Evolutionary conservation across 2,797 vertebrate species (phyloP), one percentile per base, ranked within the genome.

Genomic region (Tolypeutes matacus): DNA sequence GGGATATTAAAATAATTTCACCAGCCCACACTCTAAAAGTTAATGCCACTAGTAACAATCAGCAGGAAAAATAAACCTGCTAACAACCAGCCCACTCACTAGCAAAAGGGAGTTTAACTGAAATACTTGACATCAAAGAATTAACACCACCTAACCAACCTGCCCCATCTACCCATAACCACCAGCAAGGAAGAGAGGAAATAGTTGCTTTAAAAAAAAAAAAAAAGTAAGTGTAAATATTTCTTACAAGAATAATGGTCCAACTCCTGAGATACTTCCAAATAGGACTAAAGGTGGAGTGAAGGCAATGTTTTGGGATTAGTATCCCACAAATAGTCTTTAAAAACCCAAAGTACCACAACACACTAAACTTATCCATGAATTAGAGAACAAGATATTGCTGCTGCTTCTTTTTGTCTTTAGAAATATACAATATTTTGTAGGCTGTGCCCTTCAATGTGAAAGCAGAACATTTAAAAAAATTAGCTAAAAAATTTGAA

Each of bases 21-120:
- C 93, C 95, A 97, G 94, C 96, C 69, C 88, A 96, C 27, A 88
- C 86, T 70, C 89, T 93, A 93, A 80, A 95, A 91, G 64, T 93
- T 97, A 96, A 97, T 94, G 85, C 85, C 94, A 94, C 92, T 92
- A 96, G 29, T 72, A 97, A 97, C 84, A 94, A 96, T 96, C 91
- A 89, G 94, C 96, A 98, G 97, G 97, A 97, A 98, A 95, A 97
- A 51, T 42, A 97, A 97, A 96, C 92, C 96, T 97, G 95, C 92
- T 93, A 93, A 92, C 82, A 96, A 97, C 83, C 49, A 97, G 93
- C 91, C 91, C 56, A 58, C 95, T 97, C 93, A 92, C 96, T 96
- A 97, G 94, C 91, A 96, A 95, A 97, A 97, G 96, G 69, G 78
- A 97, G 89, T 97, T 96, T 97, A 98, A 97, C 86, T 97, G 77